These are phyloP conservation scores for Butastur rufipennis DNA, from an alignment of 2,113 vertebrate genomes.

Conservation along the genomic window DNA sequence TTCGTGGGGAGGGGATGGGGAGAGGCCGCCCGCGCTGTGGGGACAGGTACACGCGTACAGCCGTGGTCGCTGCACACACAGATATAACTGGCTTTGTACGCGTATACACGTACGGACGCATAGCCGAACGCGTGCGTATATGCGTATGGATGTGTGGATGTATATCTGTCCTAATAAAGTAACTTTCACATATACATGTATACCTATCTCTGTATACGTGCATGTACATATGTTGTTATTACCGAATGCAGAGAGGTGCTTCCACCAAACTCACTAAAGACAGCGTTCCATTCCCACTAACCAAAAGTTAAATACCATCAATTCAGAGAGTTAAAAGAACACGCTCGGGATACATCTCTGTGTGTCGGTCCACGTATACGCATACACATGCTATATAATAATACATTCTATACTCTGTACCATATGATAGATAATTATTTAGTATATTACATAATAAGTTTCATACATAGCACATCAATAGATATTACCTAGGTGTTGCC, in stretches of 20 bases:
- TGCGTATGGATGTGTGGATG: fast-evolving
- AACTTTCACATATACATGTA: background rate
- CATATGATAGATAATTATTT: background rate
- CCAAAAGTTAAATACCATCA: background rate
- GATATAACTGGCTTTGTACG: no score
- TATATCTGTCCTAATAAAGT: background rate
- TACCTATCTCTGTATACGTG: no score
- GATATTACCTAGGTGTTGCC: background rate
- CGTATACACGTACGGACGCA: background rate
- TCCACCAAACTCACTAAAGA: background rate
- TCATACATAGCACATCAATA: background rate
- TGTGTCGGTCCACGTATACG: background rate
- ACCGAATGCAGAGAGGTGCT: background rate
- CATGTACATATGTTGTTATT: background rate
- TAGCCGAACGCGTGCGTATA: fast-evolving
- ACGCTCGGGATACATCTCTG: no score
- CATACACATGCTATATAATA: background rate
- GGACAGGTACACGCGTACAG: no score
- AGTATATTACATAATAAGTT: background rate
- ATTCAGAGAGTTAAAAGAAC: background rate
- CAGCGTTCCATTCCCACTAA: background rate
- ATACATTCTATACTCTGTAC: background rate
- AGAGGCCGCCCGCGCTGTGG: no score
- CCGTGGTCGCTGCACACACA: background rate
- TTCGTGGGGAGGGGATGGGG: no score